Evolutionary conservation across 2,888 invertebrate species (phyloP).

Genomic region (Tupiocoris notatus): DNA sequence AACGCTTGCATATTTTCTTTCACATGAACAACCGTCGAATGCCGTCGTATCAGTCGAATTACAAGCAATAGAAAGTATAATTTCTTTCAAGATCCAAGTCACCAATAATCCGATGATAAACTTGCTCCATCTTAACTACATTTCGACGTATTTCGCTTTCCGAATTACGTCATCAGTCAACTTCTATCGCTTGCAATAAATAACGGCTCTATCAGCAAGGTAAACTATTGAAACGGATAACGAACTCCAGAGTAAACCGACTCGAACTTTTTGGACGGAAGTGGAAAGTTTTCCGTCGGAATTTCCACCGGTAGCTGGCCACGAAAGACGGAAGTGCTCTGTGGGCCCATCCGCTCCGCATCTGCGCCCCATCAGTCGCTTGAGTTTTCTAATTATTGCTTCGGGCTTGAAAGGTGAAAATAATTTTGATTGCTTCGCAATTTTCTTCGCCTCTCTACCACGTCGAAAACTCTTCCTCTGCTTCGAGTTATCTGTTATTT

Average conservation of each 20-base stretch:
- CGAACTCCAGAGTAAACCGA: neutral
- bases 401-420: conserved; percentile 29
- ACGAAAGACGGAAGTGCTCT: neutral
- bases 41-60: too few relatives aligned
- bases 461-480: neutral
- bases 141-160: too few relatives aligned
- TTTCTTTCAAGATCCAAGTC: too few relatives aligned
- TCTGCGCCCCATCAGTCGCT: neutral
- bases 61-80: too few relatives aligned
- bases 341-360: neutral
- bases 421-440: conserved; percentile 21
- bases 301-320: neutral
- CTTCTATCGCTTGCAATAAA: neutral
- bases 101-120: too few relatives aligned
- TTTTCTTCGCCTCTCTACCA: neutral
- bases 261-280: neutral
- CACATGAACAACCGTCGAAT: too few relatives aligned
- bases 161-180: too few relatives aligned
- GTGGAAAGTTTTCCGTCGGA: neutral
- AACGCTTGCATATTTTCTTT: too few relatives aligned
- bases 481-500: neutral
- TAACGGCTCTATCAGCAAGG: neutral
- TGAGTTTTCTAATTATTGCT: conserved; percentile 27
- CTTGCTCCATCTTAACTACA: too few relatives aligned
- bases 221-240: neutral